A percentile compares a stretch with the other conserved stretches of the same genome.
These are phyloP conservation scores for Drosophila kohkoa DNA, from an alignment of 1,140 invertebrate genomes.

Conservation along the genomic window DNA sequence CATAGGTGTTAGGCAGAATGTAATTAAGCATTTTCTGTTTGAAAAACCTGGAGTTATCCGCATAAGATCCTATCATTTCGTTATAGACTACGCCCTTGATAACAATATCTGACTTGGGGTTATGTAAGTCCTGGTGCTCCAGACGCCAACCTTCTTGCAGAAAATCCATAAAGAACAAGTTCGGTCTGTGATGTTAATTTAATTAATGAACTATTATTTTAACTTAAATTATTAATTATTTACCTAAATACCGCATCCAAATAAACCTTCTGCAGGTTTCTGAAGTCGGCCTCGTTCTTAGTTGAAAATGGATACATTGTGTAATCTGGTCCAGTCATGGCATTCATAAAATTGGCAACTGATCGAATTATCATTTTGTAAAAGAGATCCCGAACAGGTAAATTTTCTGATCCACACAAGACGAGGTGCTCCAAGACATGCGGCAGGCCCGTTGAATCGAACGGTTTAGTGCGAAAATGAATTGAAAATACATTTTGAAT, in stretches of 20 bases:
- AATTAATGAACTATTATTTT: background rate
- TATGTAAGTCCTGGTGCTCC: slow-evolving; percentile 91
- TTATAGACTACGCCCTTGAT: slow-evolving; percentile 98
- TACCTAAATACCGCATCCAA: slow-evolving; percentile 92
- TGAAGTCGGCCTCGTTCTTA: slow-evolving; percentile 93
- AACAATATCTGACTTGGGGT: slow-evolving; percentile 90
- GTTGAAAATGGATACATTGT: slow-evolving; percentile 97
- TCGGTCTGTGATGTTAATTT: slow-evolving; percentile 86
- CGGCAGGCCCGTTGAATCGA: slow-evolving; percentile 94
- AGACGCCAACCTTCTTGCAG: slow-evolving; percentile 97
- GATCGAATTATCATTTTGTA: slow-evolving; percentile 97
- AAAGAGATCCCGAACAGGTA: slow-evolving; percentile 95
- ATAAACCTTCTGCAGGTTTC: slow-evolving; percentile 93
- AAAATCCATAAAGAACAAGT: slow-evolving; percentile 92
- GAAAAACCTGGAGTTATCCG: slow-evolving; percentile 92
- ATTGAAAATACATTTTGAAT: slow-evolving; percentile 95
- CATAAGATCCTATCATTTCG: slow-evolving; percentile 98
- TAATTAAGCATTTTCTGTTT: slow-evolving; percentile 90
- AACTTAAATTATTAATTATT: background rate
- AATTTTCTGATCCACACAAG: slow-evolving; percentile 94
- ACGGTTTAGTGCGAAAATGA: slow-evolving; percentile 94
- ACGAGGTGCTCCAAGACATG: slow-evolving; percentile 97
- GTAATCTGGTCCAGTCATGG: slow-evolving; percentile 95
- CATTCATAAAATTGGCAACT: slow-evolving; percentile 97
- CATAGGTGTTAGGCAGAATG: slow-evolving; percentile 92